Base-by-base conservation (phyloP, 2,113 vertebrate species). In the Lucifuga dentata region DNA sequence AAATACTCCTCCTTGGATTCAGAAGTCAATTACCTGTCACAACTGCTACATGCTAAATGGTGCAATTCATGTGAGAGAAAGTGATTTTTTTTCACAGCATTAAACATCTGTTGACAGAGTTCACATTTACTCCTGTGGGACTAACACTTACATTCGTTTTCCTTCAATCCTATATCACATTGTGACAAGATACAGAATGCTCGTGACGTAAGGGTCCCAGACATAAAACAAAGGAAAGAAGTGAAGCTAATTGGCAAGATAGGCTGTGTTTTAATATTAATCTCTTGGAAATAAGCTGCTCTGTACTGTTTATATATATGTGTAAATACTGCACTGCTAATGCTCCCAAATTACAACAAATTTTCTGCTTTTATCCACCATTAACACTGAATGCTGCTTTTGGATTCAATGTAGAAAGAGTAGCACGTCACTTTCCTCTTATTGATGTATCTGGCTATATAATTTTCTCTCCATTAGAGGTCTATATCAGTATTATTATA, bases 31-130 rank as follows among this genome's bases (percentile, higher is more conserved):
- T 89, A 90, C 83, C 84, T 89, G 81, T 83, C 83, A 89, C 79
- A 76, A 76, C 70, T 71, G 85, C 74, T 78, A 82, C 76, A 88
- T 78, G 82, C 65, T 91, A 90, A 92, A 91, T 81, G 81, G 75
- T 75, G 68, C 69, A 78, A 89, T 87, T 83, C 84, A 80, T 87
- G 17, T 41, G 61, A 82, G 81, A 77, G 74, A 80, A 51, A 35
- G 82, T 75, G 70, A 53, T 71, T 20, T 73, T 69, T 69, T 63
- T 0, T 89, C 69, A 69, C 73, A 73, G 78, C 61, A 40, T 71
- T 84, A 87, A 91, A 90, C 88, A 90, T 91, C 88, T 92, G 89
- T 84, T 90, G 85, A 91, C 78, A 78, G 80, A 78, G 67, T 81
- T 87, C 73, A 81, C 61, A 8, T 87, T 84, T 36, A 58, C 67